Evolutionary conservation across 2,797 vertebrate genomes (phyloP).

Genomic region (Phalanger gymnotis): DNA sequence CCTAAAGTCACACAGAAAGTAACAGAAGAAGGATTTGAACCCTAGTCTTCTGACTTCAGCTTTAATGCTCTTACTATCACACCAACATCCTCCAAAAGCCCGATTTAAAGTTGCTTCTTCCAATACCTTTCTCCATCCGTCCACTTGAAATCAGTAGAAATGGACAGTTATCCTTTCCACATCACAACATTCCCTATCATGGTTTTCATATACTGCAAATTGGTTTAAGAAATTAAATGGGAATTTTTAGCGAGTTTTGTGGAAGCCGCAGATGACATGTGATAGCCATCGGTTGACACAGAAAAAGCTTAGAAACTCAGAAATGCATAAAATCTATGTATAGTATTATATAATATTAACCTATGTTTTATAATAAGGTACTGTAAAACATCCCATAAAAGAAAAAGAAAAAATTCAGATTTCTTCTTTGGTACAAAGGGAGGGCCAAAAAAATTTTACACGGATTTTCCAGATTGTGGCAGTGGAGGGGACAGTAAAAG

Average conservation of each 20-base stretch:
- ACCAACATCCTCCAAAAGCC: not conserved
- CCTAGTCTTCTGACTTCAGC: not conserved
- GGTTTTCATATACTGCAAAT: not conserved
- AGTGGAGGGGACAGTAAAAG: not conserved
- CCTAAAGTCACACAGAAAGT: not conserved
- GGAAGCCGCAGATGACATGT: not conserved
- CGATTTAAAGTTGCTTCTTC: not conserved
- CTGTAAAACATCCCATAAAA: not conserved
- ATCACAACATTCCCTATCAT: not conserved
- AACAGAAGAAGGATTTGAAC: too few species aligned
- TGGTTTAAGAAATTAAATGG: not conserved
- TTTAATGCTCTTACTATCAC: not conserved
- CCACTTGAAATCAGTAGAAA: not conserved
- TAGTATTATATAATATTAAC: not conserved
- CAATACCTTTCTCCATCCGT: not conserved
- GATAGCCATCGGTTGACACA: not conserved
- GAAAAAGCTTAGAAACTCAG: not conserved
- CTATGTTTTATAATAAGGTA: not conserved
- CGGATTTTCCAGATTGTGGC: not conserved
- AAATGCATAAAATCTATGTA: not conserved
- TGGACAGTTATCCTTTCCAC: not conserved
- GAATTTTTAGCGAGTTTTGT: not conserved
- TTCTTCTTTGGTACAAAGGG: not conserved
- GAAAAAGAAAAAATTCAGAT: not conserved
- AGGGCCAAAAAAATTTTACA: not conserved